Base-by-base conservation (phyloP, 2,888 invertebrate species). In the Glyphotaelius pellucidus region DNA sequence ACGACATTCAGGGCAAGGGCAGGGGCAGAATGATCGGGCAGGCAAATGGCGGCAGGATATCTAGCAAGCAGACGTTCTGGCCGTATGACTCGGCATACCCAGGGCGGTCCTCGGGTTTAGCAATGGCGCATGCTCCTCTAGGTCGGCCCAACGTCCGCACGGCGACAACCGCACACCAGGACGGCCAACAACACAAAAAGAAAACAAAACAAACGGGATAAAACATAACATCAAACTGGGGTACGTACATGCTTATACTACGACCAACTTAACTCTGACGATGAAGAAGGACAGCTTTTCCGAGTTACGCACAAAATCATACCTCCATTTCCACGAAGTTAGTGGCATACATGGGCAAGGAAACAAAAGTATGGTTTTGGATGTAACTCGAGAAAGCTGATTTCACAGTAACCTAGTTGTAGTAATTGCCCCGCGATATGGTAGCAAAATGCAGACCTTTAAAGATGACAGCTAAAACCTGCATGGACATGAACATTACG, bases 91-190 rank as follows among this genome's bases (percentile, higher is more conserved):
- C 89, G 90, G 93, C 93, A 92, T 91, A 91, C 93, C 92, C 91
- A 93, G 92, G 81, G 93, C 90, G 83, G 92, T 92, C 93, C 93
- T 91, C 83, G 95, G 95, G 94, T 95, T 95, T 95, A 96, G 95
- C 95, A 96, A 95, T 94, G 96, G 96, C 94, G 95, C 96, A 96
- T 96, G 96, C 95, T 96, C 96, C 95, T 96, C 96, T 96, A 96
- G 94, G 84, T 83, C 31, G 92, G 93, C 93, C 93, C 93, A 93
- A 92, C 93, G 93, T 93, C 87, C 93, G 91, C 92, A 92, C 92
- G 93, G 91, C 93, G 89, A 93, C 92, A 93, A 92, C 92, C 92
- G 93, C 93, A 92, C 92, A 92, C 81, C 79, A 86, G 47, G 87
- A n/a, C 87, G 86, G 87, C 91, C 90, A 94, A 93, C 94, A 94